Evolutionary conservation across 2,113 vertebrate species (phyloP), one percentile per base, ranked within the genome.

Genomic region (Sinocyclocheilus anophthalmus): DNA sequence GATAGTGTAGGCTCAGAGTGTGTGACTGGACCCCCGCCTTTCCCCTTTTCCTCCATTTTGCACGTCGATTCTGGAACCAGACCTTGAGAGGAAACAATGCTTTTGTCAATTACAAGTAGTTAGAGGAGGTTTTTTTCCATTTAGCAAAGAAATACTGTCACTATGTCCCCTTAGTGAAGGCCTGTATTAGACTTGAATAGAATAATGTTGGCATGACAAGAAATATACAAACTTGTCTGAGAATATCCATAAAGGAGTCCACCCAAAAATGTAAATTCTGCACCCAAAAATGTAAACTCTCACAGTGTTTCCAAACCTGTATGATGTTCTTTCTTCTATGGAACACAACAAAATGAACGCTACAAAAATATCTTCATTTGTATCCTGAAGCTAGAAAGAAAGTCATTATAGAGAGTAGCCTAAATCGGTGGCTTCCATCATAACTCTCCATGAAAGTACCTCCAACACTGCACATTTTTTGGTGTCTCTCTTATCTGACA

Each of bases 1-100:
- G 93, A 88, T 96, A 96, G 83, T 95, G 95, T 91, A 96, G 91
- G 83, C 95, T 95, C 33, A 95, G 94, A 37, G 94, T 94, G 81
- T 96, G 95, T 81, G 93, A 93, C 89, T 95, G 96, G 77, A 95
- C 94, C 72, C 96, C 96, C 26, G 95, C 96, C 91, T 97, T 97
- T 91, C 97, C 96, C 89, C 96, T 92, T 93, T 97, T 97, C 91
- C 96, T 95, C 96, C 96, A 97, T 91, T 97, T 97, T 86, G 96
- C 96, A 91, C 96, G 94, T 65, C 96, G 96, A 93, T 97, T 97
- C 93, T 97, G 96, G 92, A 97, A 96, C 96, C 96, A 97, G 81
- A 97, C 96, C 96, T 97, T 87, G 90, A 88, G 87, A 85, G 87
- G 39, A 78, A 78, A 77, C 13, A 12, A 26, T 55, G 26, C 24